Evolutionary conservation across 2,113 vertebrate species (phyloP).

Genomic region (Oceanites oceanicus): DNA sequence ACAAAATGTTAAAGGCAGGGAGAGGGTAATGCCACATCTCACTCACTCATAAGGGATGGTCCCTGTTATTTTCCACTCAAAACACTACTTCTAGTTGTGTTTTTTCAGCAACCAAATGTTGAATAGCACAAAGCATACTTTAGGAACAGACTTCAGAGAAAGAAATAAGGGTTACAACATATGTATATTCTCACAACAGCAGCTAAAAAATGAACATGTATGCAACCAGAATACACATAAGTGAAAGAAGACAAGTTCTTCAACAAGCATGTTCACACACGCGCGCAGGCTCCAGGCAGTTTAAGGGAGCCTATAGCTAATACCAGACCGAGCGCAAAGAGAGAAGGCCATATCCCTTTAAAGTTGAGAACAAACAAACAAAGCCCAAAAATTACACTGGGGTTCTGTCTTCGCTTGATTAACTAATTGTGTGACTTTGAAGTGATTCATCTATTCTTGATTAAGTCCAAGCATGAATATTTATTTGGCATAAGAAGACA

Average conservation of each 20-base stretch:
- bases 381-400: not conserved
- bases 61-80: not conserved
- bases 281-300: not conserved
- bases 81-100: not conserved
- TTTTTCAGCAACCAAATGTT: not conserved
- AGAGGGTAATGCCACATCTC: not conserved
- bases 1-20: not conserved
- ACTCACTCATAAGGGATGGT: not conserved
- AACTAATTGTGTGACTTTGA: not conserved
- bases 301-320: not conserved
- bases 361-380: not conserved
- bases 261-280: not conserved
- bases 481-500: not conserved
- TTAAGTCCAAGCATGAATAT: not conserved
- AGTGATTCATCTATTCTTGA: not conserved
- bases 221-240: accelerated
- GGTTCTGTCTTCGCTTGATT: not conserved
- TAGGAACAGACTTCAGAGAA: not conserved
- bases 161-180: not conserved
- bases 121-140: not conserved
- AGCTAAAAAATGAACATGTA: not conserved
- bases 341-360: not conserved
- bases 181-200: not conserved
- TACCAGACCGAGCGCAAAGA: not conserved
- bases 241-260: not conserved